Evolutionary conservation across 2,888 invertebrate species (phyloP).

Genomic region (Caprella mutica): DNA sequence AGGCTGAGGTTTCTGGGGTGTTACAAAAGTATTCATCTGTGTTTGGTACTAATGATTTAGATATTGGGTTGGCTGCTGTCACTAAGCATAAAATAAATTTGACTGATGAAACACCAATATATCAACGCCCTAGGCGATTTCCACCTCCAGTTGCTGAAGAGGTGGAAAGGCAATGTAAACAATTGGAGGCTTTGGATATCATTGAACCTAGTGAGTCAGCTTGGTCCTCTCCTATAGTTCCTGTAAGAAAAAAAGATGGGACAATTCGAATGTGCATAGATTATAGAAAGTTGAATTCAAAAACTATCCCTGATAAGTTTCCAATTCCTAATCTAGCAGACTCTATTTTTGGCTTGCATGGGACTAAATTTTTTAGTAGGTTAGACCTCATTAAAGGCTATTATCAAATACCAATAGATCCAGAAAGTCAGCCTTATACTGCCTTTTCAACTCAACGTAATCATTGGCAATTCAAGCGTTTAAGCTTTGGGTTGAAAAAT

Average conservation of each 20-base stretch:
- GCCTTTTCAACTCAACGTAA: slow-evolving; percentile 5
- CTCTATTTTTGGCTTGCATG: neutral
- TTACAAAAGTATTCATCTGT: too few species aligned
- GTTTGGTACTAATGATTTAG: neutral
- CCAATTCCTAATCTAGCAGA: slow-evolving; percentile 1
- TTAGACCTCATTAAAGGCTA: neutral
- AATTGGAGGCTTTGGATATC: neutral
- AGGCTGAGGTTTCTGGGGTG: too few species aligned
- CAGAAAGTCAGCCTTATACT: neutral
- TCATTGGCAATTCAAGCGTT: neutral
- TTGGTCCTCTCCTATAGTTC: neutral
- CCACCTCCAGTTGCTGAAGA: neutral
- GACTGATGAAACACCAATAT: neutral
- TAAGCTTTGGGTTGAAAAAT: slow-evolving; percentile 1
- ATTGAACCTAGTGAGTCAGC: neutral
- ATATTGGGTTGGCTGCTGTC: neutral
- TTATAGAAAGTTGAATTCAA: neutral
- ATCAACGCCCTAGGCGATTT: slow-evolving; percentile 4
- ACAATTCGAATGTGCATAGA: neutral
- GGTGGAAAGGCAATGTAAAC: neutral
- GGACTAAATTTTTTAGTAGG: neutral
- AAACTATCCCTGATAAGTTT: slow-evolving; percentile 1
- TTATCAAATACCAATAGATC: neutral
- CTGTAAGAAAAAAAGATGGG: slow-evolving; percentile 3
- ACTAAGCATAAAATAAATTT: neutral